Base-by-base conservation (phyloP, 2,888 invertebrate species). In the Hemicrepidius hirtus region DNA sequence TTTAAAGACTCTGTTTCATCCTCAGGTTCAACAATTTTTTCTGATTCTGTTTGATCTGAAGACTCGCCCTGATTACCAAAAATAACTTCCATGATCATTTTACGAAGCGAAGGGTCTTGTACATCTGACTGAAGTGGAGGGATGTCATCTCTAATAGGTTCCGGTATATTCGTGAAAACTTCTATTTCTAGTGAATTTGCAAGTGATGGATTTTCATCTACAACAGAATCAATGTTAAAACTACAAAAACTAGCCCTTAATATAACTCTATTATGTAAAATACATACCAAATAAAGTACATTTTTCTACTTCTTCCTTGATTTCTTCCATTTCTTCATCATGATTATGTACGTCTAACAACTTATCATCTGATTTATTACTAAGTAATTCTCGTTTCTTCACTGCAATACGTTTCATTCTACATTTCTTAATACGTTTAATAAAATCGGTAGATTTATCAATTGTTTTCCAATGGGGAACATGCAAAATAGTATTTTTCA, bases 21-120 rank as follows among this genome's bases (percentile, higher is more conserved):
- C 32, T 32, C 7, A 32, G 7, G 32, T 32, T 32, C 32, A 6
- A 9, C 1, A 13, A 44, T 44, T 44, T 6, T 9, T 44, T 44
- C 24, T 1, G 24, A 50, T 20, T 50, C 32, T 49, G 37, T 37
- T 55, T 66, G 21, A 4, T 20, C 10, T 28, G 40, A 28, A 46
- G 21, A 6, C 20, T n/a, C 24, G 10, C 4, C 41, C 6, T 57
- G 50, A 50, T 28, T 71, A 2, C 86, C 86, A 71, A 86, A 85
- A 60, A 86, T 86, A 6, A 86, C 85, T 76, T 86, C 85, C 85
- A 86, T 84, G 1, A 86, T 84, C 84, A 86, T 85, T 75, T 82
- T 82, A 10, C 82, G 80, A 10, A 85, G 71, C 18, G 81, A 80
- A 0, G 83, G 80, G 76, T 84, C 79, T 32, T 74, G 37, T 12